phyloP scores from a whole-genome alignment of 1,140 invertebrate species.

The Pissodes strobi region DNA sequence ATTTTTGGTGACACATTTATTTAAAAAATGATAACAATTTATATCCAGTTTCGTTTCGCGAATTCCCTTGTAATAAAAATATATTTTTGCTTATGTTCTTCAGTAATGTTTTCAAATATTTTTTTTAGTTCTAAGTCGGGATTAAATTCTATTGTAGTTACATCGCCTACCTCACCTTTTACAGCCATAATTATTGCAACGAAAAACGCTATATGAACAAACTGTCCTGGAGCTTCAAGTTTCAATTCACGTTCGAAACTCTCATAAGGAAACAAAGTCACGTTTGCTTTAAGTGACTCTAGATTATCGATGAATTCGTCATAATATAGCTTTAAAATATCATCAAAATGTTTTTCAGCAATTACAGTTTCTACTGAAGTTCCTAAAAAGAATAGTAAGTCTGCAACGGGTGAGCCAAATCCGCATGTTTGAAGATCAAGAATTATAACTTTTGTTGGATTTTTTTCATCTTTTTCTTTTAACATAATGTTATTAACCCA shows the following conservation, averaged over 20 bases:
- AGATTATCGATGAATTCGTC: conserved; percentile 52
- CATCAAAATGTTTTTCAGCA: conserved; percentile 51
- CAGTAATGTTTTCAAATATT: neutral
- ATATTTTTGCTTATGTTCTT: conserved; percentile 16
- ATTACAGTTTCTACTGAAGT: conserved; percentile 55
- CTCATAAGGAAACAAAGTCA: conserved; percentile 17
- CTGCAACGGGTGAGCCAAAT: conserved; percentile 57
- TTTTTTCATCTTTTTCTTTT: conserved; percentile 50
- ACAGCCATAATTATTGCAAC: conserved; percentile 3
- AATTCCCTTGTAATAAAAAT: neutral
- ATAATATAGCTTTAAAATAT: conserved; percentile 58
- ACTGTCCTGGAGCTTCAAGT: neutral
- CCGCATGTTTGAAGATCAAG: conserved; percentile 64
- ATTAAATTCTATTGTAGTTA: neutral
- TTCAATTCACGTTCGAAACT: conserved; percentile 25
- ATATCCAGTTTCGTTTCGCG: conserved; percentile 10
- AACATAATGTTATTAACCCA: conserved; percentile 65
- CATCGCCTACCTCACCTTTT: conserved; percentile 2
- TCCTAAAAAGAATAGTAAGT: conserved; percentile 61
- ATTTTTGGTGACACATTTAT: too few relatives aligned
- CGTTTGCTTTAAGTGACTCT: conserved; percentile 21
- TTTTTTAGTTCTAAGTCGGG: neutral
- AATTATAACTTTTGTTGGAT: conserved; percentile 58
- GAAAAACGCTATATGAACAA: conserved; percentile 6
- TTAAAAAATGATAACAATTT: too few relatives aligned